Evolutionary conservation across 1,140 invertebrate genomes (phyloP).

Genomic region (Thaumetopoea pityocampa): DNA sequence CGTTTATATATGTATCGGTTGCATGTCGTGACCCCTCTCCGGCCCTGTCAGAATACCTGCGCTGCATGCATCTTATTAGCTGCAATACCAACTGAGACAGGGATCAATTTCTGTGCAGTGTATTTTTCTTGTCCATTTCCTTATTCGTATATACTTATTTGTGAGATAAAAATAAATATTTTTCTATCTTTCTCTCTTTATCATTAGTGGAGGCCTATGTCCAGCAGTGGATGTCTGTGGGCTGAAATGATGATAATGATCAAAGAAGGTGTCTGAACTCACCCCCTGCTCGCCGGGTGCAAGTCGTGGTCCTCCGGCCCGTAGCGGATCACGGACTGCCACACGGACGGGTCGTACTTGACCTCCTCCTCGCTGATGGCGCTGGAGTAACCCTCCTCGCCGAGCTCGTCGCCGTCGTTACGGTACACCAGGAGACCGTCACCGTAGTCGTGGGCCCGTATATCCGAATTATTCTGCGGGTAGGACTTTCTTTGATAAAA

Average conservation of each 20-base stretch:
- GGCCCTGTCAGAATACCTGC: too few relatives aligned
- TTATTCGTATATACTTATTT: too few relatives aligned
- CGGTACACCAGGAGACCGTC: slow-evolving; percentile 78
- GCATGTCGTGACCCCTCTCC: too few relatives aligned
- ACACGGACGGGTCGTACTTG: slow-evolving; percentile 77
- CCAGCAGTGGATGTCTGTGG: slow-evolving; percentile 1
- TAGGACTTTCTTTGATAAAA: slow-evolving; percentile 1
- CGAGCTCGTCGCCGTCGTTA: slow-evolving; percentile 61
- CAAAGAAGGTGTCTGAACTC: slow-evolving; percentile 20
- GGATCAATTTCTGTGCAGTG: too few relatives aligned
- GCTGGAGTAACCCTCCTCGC: slow-evolving; percentile 81
- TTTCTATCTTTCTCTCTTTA: too few relatives aligned
- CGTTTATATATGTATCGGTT: too few relatives aligned
- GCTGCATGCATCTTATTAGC: too few relatives aligned
- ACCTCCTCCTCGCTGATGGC: slow-evolving; percentile 80
- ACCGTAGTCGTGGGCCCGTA: slow-evolving; percentile 77
- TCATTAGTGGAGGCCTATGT: too few relatives aligned
- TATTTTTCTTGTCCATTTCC: too few relatives aligned
- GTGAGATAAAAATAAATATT: too few relatives aligned
- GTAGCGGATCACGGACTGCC: slow-evolving; percentile 79
- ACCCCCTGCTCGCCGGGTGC: slow-evolving; percentile 75
- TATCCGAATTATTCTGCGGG: slow-evolving; percentile 43
- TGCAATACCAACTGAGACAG: too few relatives aligned
- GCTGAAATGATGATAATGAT: not conserved
- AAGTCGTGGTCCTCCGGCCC: slow-evolving; percentile 65